Evolutionary conservation across 2,888 invertebrate species (phyloP), one percentile per base, ranked within the genome.

Genomic region (Anarsia innoxiella): DNA sequence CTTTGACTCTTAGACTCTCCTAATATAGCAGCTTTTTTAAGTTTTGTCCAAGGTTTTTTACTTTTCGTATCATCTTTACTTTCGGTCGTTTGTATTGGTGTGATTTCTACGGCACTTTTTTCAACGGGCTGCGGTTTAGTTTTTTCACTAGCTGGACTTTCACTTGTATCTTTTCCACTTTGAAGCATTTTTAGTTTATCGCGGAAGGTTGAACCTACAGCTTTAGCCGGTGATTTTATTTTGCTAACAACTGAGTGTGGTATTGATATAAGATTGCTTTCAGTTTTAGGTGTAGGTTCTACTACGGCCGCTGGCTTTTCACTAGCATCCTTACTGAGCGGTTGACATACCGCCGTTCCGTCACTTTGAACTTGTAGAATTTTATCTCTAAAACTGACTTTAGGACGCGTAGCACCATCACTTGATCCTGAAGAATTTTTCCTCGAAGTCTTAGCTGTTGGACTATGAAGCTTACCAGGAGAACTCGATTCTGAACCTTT

Each of bases 41-140:
- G 76, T 77, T 92, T 92, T 9, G 88, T 88, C 93, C 93, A 94
- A 1, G 91, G 90, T 52, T 88, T 90, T 57, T 88, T 90, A 31
- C 55, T 70, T 51, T 72, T 86, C 8, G 66, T 50, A 30, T 79
- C 78, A 31, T 77, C 78, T 53, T 68, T 71, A 15, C 15, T 49
- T 51, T 76, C 80, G 15, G 57, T 51, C 16, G 56, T 42, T 49
- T 64, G 69, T 33, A 76, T 42, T 34, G 72, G 66, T 37, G 51
- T 58, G 50, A 73, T 70, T 75, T 77, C 75, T 42, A 60, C 48
- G 14, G 74, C 46, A 39, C 56, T 36, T 59, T 76, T 80, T 46
- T 82, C 78, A 45, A 51, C 13, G 14, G n/a, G 2, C 8, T 16
- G 28, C 10, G 11, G 27, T 12, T 32, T 19, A 54, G 78, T 82